Evolutionary conservation across 2,113 vertebrate species (phyloP), one percentile per base, ranked within the genome.

Genomic region (Rhagologus leucostigma): DNA sequence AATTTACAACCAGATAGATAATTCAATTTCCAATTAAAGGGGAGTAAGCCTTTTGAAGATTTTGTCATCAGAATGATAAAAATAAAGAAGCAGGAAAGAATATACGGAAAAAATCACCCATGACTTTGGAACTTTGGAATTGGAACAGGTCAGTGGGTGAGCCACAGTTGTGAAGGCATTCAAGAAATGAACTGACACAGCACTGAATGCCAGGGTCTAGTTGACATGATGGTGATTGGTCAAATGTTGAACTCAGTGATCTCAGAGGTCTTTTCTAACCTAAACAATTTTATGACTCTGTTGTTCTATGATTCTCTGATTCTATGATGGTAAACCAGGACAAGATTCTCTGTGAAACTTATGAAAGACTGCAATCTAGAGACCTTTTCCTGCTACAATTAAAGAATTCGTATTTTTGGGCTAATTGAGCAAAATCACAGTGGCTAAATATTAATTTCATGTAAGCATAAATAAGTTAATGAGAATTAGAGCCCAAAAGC

Each of bases 121-220:
- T 56, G 3, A 30, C 16, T 55, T 62, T 13, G 16, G 23, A 70
- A n/a, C 20, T 63, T 47, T n/a, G 29, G 10, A 47, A n/a, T 6
- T 24, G 8, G 16, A 47, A n/a, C 7, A 41, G 35, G 20, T 42
- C 21, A n/a, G 30, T 30, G 6, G 9, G 21, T 14, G 8, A 35
- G 11, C 35, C 41, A 23, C 12, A 39, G n/a, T 15, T 0, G 0
- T 35, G 49, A 30, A 79, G 7, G 13, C 9, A 14, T 35, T 49
- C 35, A 49, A 56, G 24, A 47, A 55, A 49, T 32, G 17, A 49
- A 30, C 2, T 30, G n/a, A 64, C 9, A 8, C 12, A 9, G 32
- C 7, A 26, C 35, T 55, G 15, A 56, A n/a, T 42, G 9, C 24
- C 14, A 27, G 35, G 13, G 7, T 41, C 13, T 71, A 35, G 16